A percentile compares a stretch with the other conserved stretches of the same genome.
Conservation (phyloP, 2,113 vertebrate genomes). For the Toxotes chatareus region DNA sequence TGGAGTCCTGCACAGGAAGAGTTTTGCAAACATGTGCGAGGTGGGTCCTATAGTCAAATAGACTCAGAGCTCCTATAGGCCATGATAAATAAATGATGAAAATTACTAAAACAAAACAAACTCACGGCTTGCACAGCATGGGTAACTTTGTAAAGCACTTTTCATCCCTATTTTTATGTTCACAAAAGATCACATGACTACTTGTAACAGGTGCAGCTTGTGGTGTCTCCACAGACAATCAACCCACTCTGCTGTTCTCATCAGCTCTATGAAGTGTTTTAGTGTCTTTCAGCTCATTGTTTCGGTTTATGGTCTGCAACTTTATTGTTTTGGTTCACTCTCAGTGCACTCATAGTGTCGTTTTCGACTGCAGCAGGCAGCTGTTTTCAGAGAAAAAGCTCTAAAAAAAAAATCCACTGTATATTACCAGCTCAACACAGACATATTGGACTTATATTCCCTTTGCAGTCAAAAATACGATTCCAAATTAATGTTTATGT, state of each 20-base stretch:
- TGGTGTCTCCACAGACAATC: background rate
- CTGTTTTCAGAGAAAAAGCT: background rate
- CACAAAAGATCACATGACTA: too few relatives aligned
- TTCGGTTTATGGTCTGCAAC: background rate
- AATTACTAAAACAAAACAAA: background rate
- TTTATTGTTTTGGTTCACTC: background rate
- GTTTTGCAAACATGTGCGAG: background rate
- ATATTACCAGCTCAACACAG: background rate
- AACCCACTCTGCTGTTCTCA: too few relatives aligned
- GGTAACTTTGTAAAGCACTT: too few relatives aligned
- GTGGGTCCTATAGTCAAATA: background rate
- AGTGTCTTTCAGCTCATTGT: background rate
- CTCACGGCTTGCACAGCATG: background rate
- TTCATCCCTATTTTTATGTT: too few relatives aligned
- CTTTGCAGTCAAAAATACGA: background rate
- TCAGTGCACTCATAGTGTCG: background rate
- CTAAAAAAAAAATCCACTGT: background rate
- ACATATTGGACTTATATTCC: background rate
- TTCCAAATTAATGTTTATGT: too few relatives aligned
- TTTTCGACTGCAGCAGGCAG: background rate
- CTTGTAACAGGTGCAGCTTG: background rate
- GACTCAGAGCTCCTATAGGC: background rate
- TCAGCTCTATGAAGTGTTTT: background rate
- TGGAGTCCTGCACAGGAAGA: background rate
- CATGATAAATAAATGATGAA: background rate